Evolutionary conservation across 2,888 invertebrate genomes (phyloP).

Genomic region (Torymus tubicola): DNA sequence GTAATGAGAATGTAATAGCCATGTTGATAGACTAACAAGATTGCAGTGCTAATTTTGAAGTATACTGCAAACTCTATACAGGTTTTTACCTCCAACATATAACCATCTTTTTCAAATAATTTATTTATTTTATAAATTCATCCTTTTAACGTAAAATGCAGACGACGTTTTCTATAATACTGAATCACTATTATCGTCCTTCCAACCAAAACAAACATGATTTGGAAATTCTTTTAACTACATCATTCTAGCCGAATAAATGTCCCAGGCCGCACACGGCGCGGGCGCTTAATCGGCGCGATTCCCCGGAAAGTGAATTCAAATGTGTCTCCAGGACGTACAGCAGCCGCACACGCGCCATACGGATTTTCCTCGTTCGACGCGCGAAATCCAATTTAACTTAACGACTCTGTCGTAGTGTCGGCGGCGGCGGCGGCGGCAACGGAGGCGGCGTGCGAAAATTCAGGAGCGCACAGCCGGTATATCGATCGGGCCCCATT

Average conservation of each 20-base stretch:
- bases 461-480: slow-evolving; percentile 12
- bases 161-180: background rate
- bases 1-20: background rate
- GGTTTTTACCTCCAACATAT: background rate
- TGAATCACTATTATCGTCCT: too few relatives aligned
- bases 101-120: background rate
- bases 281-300: background rate
- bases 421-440: slow-evolving; percentile 20
- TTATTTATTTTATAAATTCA: background rate
- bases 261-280: background rate
- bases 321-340: background rate
- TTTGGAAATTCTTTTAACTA: background rate
- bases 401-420: background rate
- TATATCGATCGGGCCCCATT: too few relatives aligned
- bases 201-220: background rate
- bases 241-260: too few relatives aligned
- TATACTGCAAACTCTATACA: slow-evolving; percentile 3
- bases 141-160: background rate
- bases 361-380: slow-evolving; percentile 12
- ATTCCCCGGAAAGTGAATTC: background rate
- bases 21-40: background rate
- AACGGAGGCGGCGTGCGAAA: slow-evolving; percentile 33
- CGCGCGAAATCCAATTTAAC: slow-evolving; percentile 18
- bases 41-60: slow-evolving; percentile 8
- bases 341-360: background rate